Base-by-base conservation (phyloP, 2,888 invertebrate genomes). In the Sphecodes monilicornis region DNA sequence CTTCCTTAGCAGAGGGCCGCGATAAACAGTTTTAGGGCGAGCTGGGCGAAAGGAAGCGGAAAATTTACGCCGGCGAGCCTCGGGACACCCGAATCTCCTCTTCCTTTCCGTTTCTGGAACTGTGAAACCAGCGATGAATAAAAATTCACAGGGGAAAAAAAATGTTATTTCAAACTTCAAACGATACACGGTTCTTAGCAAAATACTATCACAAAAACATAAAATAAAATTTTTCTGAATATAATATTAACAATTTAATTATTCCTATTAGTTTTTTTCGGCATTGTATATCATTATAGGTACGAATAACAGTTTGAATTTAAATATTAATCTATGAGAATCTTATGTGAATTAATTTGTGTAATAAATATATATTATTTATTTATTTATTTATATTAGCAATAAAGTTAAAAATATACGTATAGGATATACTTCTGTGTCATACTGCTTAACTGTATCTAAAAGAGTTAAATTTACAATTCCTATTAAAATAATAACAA, bases 1-100 rank as follows among this genome's bases (percentile, higher is more conserved):
- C 85, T 89, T 89, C 86, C 86, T 89, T 77, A 50, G 46, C 29
- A 46, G 80, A 78, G 80, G 84, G 64, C 64, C 39, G 6, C 60
- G 76, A 88, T 80, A 84, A 82, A 86, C 80, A 80, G 57, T 66
- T 84, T 85, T 80, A 32, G 77, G 77, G 50, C 50, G 57, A 77
- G 57, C 36, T 13, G 68, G n/a, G 13, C 69, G 32, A 76, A 54
- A 76, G 73, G 76, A 76, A 76, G 60, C 72, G 83, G 75, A 84
- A 77, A 70, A 78, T 83, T 83, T 83, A 82, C 60, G 43, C 6
- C 18, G 32, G 1, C 46, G 41, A n/a, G 57, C 22, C 18, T 13
- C 18, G 41, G 26, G 36, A 26, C 29, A 29, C 50, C 54, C 41
- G 13, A 64, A 16, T 18, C 54, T 39, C 54, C 71, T 50, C 26